Evolutionary conservation across 2,113 vertebrate species (phyloP).

Genomic region (Larimichthys crocea): DNA sequence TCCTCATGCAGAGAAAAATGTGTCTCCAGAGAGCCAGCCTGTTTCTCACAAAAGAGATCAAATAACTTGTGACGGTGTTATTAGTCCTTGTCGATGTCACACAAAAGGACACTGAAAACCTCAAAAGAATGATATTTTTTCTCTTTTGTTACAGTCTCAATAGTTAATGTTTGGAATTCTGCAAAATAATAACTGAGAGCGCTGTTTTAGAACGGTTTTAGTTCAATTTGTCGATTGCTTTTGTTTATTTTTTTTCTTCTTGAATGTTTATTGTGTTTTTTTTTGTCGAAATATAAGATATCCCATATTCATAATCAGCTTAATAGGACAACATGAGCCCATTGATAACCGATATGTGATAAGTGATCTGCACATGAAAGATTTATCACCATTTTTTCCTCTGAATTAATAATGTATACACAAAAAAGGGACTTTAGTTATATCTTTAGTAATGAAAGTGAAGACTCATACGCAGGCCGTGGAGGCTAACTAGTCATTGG

Average conservation of each 20-base stretch:
- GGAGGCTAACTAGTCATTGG: background rate
- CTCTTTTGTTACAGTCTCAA: background rate
- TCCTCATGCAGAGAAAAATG: background rate
- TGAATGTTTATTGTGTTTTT: background rate
- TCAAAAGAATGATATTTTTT: background rate
- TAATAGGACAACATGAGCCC: background rate
- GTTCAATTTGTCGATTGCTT: background rate
- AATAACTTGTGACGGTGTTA: background rate
- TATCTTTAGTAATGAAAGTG: too few species aligned
- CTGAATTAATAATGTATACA: too few species aligned
- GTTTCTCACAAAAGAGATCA: slow-evolving; percentile 3
- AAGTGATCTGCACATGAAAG: background rate
- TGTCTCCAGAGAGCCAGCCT: slow-evolving; percentile 1
- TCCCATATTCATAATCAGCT: background rate
- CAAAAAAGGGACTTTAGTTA: too few species aligned
- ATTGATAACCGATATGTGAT: background rate
- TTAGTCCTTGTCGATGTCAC: background rate
- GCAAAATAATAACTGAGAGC: background rate
- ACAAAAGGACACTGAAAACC: background rate
- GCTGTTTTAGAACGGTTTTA: background rate
- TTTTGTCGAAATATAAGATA: background rate
- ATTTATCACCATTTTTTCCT: too few species aligned
- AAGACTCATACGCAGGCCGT: too few species aligned
- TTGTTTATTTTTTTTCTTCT: background rate
- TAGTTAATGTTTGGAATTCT: background rate